Base-by-base conservation (phyloP, 2,113 vertebrate genomes). In the Oncorhynchus clarkii region DNA sequence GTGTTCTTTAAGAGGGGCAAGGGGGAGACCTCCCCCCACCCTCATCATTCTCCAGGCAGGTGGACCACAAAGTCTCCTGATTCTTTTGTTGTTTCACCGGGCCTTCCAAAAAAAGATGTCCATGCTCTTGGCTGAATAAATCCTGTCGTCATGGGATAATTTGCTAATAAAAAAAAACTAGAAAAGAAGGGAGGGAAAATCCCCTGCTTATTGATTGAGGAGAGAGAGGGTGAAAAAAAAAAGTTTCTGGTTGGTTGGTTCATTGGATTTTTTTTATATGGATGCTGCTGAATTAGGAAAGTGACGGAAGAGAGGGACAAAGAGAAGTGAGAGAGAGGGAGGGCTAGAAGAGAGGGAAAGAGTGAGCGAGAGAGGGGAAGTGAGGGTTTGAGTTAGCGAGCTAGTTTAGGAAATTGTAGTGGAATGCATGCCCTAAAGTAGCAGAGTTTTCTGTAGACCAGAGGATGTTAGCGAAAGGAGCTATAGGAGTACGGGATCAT, bases 41-140 rank as follows among this genome's bases (percentile, higher is more conserved):
- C 95, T 96, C 95, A 96, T 98, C 96, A 97, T 96, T 97, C 92
- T 92, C 93, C 93, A 96, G 94, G 96, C 96, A 98, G 96, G 97
- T 98, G 96, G 96, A 98, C 96, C 96, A 96, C 95, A 97, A 96
- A 96, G 96, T 97, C 95, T 94, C 94, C 95, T 96, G 95, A 97
- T 97, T 98, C 96, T 96, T 98, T 98, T 99, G 96, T 98, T 95
- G 94, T 93, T 90, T 95, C 93, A 91, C 85, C 29, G 71, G 79
- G 49, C 49, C 16, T 16, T 54, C 14, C 75, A 78, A 76, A 69
- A 82, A 88, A 86, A 86, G 77, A 86, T 88, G 93, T 96, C 94
- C 82, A 82, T 94, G 93, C 93, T 95, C 91, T 94, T 95, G 95
- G 94, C 92, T 94, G 95, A 96, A 97, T 95, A 96, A 97, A 96